Base-by-base conservation (phyloP, 2,888 invertebrate genomes). In the Crematogaster levior region DNA sequence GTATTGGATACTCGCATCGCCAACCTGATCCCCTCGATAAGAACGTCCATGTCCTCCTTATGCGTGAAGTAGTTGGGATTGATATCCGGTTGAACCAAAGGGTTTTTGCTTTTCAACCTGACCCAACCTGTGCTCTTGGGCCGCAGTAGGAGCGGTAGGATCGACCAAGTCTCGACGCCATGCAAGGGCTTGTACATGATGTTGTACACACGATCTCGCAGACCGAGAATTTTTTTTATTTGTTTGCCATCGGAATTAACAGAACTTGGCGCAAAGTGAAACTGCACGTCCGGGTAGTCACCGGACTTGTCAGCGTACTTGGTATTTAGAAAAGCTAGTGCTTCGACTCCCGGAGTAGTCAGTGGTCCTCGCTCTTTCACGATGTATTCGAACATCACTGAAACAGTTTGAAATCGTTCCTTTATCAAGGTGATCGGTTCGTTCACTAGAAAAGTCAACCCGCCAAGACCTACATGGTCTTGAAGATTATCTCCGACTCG, bases 51-150 rank as follows among this genome's bases (percentile, higher is more conserved):
- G 91, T 99, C 99, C 91, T 97, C 96, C 86, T 97, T 96, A 89
- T 98, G 97, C 0, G 98, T 96, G 92, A 99, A 97, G 93, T 99
- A 99, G 93, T 99, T 99, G 0, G 99, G 98, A 93, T 98, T 97
- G 77, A 99, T 97, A 18, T 97, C 96, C 0, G 99, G 99, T 85
- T 97, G 96, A 0, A 97, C 96, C 86, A 97, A 95, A 0, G 99
- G 98, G 94, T 99, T 97, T 51, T 95, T 96, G 66, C 97, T 97
- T 87, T 96, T 96, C 24, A 99, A 95, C 72, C 97, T 96, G n/a
- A 99, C 95, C 96, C 97, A 97, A 0, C 99, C 99, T 0, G 96
- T 96, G 92, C 98, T 98, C 91, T 97, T 97, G 0, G 99, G 98
- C 7, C 99, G 96, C 88, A 99, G 94, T 0, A 98, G 94, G 4